Percentiles rank a stretch among this genome's conserved stretches.
These are phyloP conservation scores for Siniperca chuatsi DNA, from an alignment of 2,113 vertebrate genomes.

Conservation along the genomic window DNA sequence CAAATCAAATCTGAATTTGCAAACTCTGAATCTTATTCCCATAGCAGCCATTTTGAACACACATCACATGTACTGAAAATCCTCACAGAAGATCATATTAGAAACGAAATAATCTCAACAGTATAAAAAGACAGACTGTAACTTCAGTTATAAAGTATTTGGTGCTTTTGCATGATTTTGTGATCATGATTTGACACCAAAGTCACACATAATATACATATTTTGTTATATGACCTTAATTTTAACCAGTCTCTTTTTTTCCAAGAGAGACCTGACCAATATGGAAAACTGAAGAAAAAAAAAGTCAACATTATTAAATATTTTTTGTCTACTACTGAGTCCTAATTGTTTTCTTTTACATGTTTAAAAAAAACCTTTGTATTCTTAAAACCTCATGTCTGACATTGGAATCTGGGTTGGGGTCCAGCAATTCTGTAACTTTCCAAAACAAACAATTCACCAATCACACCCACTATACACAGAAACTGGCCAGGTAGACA, in stretches of 20 bases:
- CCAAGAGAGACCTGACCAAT: too few relatives aligned
- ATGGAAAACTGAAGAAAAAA: too few relatives aligned
- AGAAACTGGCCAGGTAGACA: too few relatives aligned
- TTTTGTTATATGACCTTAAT: neutral
- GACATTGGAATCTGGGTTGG: neutral
- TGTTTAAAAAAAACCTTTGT: too few relatives aligned
- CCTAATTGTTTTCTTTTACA: too few relatives aligned
- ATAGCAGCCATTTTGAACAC: neutral
- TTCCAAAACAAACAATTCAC: too few relatives aligned
- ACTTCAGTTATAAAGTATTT: too few relatives aligned
- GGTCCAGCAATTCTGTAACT: too few relatives aligned
- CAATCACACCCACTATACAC: too few relatives aligned
- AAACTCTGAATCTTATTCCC: neutral
- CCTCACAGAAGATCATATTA: neutral
- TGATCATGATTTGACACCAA: neutral
- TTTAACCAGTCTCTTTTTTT: too few relatives aligned
- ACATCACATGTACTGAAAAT: neutral
- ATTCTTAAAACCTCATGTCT: neutral
- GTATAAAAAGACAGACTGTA: neutral
- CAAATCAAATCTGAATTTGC: neutral
- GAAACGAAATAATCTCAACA: neutral
- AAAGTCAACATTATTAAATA: too few relatives aligned
- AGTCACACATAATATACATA: neutral
- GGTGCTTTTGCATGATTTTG: neutral
- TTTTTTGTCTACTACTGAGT: too few relatives aligned